A percentile compares a stretch with the other conserved stretches of the same genome.
Evolutionary conservation across 2,797 vertebrate species (phyloP).

Genomic region (Halcyon leucocephala): DNA sequence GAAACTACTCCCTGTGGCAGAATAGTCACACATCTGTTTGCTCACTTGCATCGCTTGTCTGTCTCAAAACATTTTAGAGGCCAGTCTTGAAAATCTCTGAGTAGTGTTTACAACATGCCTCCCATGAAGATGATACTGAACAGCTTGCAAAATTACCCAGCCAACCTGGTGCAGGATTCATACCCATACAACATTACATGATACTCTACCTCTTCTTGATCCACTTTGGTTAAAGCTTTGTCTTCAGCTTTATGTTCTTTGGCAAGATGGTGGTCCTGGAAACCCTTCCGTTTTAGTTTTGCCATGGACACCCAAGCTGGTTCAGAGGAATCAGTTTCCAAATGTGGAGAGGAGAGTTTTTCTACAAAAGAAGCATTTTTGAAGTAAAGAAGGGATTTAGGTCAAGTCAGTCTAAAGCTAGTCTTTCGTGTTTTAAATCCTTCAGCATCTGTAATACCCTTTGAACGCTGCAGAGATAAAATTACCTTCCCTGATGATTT

Average conservation of each 20-base stretch:
- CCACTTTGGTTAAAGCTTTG: slow-evolving; percentile 49
- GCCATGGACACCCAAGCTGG: slow-evolving; percentile 88
- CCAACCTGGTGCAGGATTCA: not conserved
- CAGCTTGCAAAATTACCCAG: not conserved
- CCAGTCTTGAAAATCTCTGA: not conserved
- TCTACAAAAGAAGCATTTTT: slow-evolving; percentile 68
- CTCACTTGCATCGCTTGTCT: not conserved
- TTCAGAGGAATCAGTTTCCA: slow-evolving; percentile 43
- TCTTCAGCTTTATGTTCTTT: slow-evolving; percentile 67
- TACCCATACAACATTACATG: not conserved
- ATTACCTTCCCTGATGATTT: slow-evolving; percentile 30
- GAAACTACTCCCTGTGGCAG: not conserved
- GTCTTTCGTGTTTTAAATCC: not conserved
- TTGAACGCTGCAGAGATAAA: not conserved
- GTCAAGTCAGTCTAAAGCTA: slow-evolving; percentile 7
- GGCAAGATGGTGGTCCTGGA: slow-evolving; percentile 75
- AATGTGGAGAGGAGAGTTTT: not conserved
- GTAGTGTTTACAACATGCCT: not conserved
- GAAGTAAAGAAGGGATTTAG: slow-evolving; percentile 36
- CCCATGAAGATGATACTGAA: not conserved
- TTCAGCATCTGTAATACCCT: slow-evolving; percentile 32
- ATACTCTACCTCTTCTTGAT: slow-evolving; percentile 48
- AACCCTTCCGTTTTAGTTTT: slow-evolving; percentile 87
- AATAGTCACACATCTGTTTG: not conserved
- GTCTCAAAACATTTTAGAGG: not conserved